phyloP scores from a whole-genome alignment of 1,140 invertebrate genomes.

The Apolygus lucorum region DNA sequence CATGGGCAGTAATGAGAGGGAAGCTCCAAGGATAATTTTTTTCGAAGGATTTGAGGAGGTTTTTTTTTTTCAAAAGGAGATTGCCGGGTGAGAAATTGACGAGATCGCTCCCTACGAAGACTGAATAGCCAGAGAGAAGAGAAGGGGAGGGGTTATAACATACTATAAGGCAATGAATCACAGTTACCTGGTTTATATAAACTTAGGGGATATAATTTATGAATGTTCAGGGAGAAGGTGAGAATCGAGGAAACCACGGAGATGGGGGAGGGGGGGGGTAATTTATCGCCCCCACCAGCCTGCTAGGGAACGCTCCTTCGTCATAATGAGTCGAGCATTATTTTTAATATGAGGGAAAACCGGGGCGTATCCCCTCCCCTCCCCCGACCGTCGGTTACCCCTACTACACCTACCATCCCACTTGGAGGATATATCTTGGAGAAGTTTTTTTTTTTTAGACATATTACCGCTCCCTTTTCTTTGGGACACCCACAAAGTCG shows the following conservation, averaged over 20 bases:
- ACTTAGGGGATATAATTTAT: neutral
- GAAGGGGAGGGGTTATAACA: neutral
- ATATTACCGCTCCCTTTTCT: too few relatives aligned
- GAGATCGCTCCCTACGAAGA: neutral
- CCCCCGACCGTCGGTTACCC: too few relatives aligned
- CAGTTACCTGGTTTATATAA: slow-evolving; percentile 13
- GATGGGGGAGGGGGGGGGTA: neutral
- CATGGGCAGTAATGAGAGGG: too few relatives aligned
- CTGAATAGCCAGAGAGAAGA: neutral
- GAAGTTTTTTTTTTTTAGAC: too few relatives aligned
- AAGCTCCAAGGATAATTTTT: too few relatives aligned
- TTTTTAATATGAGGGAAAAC: slow-evolving; percentile 5
- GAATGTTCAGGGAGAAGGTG: neutral
- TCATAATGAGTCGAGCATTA: slow-evolving; percentile 9
- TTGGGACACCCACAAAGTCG: too few relatives aligned
- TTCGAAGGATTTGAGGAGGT: too few relatives aligned
- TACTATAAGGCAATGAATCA: slow-evolving; percentile 1
- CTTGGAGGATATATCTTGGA: too few relatives aligned
- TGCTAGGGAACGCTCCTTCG: neutral
- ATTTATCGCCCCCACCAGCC: neutral
- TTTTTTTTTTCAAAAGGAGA: too few relatives aligned
- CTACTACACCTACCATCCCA: too few relatives aligned
- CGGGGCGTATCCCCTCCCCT: too few relatives aligned
- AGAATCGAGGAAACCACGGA: too few relatives aligned
- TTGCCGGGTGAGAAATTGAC: slow-evolving; percentile 2